Evolutionary conservation across 1,140 invertebrate genomes (phyloP).

Genomic region (Bilobella aurantiaca): DNA sequence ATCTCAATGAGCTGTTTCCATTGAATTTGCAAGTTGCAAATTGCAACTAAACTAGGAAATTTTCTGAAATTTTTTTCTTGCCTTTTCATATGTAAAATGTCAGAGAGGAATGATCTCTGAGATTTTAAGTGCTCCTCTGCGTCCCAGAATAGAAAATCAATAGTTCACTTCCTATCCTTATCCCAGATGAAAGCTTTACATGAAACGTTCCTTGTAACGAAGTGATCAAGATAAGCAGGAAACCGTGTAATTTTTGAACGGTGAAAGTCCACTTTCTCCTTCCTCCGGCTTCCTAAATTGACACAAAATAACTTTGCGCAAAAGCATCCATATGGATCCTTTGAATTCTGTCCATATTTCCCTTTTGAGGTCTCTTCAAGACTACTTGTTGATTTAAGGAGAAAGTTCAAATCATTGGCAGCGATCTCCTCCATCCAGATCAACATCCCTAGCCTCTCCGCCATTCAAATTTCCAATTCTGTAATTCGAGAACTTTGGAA

Average conservation of each 20-base stretch:
- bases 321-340: conserved; percentile 5
- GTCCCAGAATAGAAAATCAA: conserved; percentile 1
- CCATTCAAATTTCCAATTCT: neutral
- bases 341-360: neutral
- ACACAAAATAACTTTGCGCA: conserved; percentile 3
- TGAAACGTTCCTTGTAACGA: too few species aligned
- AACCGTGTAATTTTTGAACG: neutral
- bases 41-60: too few species aligned
- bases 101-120: too few species aligned
- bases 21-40: too few species aligned
- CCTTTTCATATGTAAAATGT: too few species aligned
- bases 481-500: too few species aligned
- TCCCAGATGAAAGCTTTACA: neutral
- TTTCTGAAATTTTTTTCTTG: too few species aligned
- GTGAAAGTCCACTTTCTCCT: conserved; percentile 4
- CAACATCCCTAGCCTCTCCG: neutral
- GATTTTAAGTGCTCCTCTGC: too few species aligned
- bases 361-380: neutral
- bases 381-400: conserved; percentile 7
- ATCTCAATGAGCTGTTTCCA: too few species aligned
- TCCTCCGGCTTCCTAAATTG: neutral
- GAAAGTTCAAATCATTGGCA: too few species aligned
- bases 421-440: neutral
- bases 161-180: neutral
- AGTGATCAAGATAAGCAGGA: neutral